Evolutionary conservation across 2,797 vertebrate species (phyloP), one percentile per base, ranked within the genome.

Genomic region (Diceros bicornis): DNA sequence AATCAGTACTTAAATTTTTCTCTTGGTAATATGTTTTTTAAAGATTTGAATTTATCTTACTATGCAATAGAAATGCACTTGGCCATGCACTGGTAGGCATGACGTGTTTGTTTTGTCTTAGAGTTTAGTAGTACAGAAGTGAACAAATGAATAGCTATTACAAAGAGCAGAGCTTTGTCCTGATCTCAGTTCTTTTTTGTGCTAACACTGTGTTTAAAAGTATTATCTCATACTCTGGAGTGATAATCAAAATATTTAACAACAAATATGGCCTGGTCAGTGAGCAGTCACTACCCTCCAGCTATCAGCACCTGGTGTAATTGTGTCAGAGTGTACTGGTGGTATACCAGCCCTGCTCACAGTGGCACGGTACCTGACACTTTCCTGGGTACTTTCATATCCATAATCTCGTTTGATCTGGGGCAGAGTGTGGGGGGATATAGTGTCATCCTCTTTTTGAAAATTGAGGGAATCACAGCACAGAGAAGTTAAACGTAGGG

Each of bases 211-310:
- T 86, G 27, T 94, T 94, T 93, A 64, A 88, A 91, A 89, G 41
- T 96, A 50, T 88, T 85, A 68, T 94, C 44, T 90, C 62, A 83
- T 90, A 81, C 23, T 90, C 57, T 59, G 57, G 57, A 87, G 59
- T 89, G 47, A 69, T 92, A 83, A 89, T 97, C 47, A 83, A 96
- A 93, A 91, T 79, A 84, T 77, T 84, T 79, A 79, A 69, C 32
- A 66, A 68, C 27, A 72, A 44, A 47, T 82, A 69, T 78, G 74
- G 21, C 59, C 57, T 11, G 6, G 57, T 81, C 62, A 95, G 64
- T 50, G 72, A 72, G 64, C 37, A 87, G 21, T 32, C 37, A 81
- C 47, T 93, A 78, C 47, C 34, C 34, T 37, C 32, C 52, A 9
- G 27, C 66, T 88, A 9, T n/a, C 37, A 34, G 16, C 17, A 93